Percentiles rank a stretch among this genome's conserved stretches.
Evolutionary conservation across 2,113 vertebrate genomes (phyloP).

Genomic region (Stomatorhinus ivindoensis): DNA sequence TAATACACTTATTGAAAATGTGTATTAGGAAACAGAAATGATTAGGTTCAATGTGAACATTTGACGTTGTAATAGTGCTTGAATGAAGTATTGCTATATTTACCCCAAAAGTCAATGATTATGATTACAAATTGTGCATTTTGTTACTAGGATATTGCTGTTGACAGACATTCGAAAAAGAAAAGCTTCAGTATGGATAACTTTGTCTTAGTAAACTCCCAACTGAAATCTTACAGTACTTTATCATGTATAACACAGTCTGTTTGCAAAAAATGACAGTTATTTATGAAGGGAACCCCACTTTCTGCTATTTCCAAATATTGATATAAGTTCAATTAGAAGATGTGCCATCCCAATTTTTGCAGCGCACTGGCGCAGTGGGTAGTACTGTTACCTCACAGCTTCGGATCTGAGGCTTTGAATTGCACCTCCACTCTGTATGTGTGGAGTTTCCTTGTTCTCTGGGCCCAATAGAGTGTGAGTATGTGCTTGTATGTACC

Average conservation of each 20-base stretch:
- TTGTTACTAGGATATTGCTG: neutral
- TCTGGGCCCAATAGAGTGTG: neutral
- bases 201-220: neutral
- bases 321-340: neutral
- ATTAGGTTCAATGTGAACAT: neutral
- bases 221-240: neutral
- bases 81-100: neutral
- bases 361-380: neutral
- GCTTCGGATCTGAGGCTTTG: neutral
- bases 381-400: neutral
- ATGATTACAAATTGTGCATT: neutral
- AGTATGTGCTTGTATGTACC: neutral
- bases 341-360: neutral
- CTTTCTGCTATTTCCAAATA: neutral
- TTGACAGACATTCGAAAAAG: neutral
- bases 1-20: constrained; percentile 14
- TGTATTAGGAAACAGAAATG: neutral
- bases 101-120: neutral
- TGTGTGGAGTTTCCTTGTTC: neutral
- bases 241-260: neutral
- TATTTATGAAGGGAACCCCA: neutral
- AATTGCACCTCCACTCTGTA: neutral
- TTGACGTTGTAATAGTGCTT: neutral
- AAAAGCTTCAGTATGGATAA: neutral
- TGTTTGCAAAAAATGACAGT: neutral